Base-by-base conservation (phyloP, 2,113 vertebrate genomes). In the Arenaria interpres region DNA sequence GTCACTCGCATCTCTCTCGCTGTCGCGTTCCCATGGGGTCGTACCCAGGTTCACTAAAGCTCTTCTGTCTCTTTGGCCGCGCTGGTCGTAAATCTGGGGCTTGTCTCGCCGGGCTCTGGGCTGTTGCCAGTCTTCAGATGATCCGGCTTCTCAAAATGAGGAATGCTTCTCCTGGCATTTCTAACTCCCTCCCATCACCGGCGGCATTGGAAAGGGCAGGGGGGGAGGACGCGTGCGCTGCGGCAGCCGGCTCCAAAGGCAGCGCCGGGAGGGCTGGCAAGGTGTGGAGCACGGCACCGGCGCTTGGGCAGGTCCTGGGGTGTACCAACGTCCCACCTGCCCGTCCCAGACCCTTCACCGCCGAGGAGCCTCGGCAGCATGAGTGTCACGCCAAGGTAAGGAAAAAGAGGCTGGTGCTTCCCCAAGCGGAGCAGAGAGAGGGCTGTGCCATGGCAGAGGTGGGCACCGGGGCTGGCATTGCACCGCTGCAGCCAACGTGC, bases 401-500 rank as follows among this genome's bases (percentile, higher is more conserved):
- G 46, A 39, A 19, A 18, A 3, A 21, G 45, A 24, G 53, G 33
- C 32, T 28, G 14, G 21, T 0, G 6, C 14, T 45, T 48, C 67
- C 23, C 35, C 1, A 48, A 22, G 87, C 21, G 48, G 28, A 16
- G 30, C 53, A 54, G 53, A 17, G 53, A 54, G 16, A 54, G 53
- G 28, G 53, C 27, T 54, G 53, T 54, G 53, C 53, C 53, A 17
- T 30, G 28, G 81, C 60, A 56, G 45, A 43, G 32, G 41, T 39
- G 83, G 75, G 89, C 41, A 32, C 48, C 1, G 1, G 30, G 4
- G 53, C 43, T 5, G 4, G 25, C 0, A 4, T 27, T n/a, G 6
- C 1, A 3, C 67, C 0, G 2, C 14, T 4, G 48, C 17, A 1
- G 59, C 35, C 7, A 3, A 8, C 1, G 8, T 0, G 11, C 0